A percentile compares a stretch with the other conserved stretches of the same genome.
Conservation (phyloP, 2,797 vertebrate genomes). For the Typhlichthys subterraneus region DNA sequence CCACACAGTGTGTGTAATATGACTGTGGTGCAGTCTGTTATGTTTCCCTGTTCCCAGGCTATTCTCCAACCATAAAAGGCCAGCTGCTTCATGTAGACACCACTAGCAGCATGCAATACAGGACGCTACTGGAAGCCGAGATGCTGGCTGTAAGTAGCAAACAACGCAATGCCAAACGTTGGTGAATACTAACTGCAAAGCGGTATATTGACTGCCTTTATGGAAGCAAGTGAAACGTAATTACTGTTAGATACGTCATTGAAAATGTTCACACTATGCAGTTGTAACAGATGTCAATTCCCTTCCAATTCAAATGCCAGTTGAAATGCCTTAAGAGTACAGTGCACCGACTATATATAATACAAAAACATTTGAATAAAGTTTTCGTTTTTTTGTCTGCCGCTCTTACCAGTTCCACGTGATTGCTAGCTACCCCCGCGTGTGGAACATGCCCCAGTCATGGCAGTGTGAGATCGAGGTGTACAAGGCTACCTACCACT, state of each 20-base stretch:
- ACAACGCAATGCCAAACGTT: not conserved
- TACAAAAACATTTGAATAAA: too few relatives aligned
- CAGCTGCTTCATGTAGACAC: slow-evolving; percentile 97
- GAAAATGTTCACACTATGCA: too few relatives aligned
- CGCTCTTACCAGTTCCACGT: slow-evolving; percentile 87
- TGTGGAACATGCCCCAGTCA: slow-evolving; percentile 98
- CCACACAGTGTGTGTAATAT: not conserved
- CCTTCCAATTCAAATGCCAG: too few relatives aligned
- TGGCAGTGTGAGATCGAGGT: slow-evolving; percentile 99
- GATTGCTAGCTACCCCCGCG: slow-evolving; percentile 90
- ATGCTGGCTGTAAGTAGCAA: slow-evolving; percentile 92
- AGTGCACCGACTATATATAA: too few relatives aligned
- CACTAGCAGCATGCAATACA: slow-evolving; percentile 98
- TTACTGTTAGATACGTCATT: too few relatives aligned
- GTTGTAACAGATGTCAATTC: too few relatives aligned
- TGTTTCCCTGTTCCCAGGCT: slow-evolving; percentile 77
- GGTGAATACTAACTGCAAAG: too few relatives aligned
- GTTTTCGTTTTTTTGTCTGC: too few relatives aligned
- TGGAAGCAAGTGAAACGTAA: too few relatives aligned
- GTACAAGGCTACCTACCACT: slow-evolving; percentile 98
- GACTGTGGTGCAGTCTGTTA: not conserved
- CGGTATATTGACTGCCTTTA: too few relatives aligned
- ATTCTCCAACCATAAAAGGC: slow-evolving; percentile 95
- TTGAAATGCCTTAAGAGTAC: too few relatives aligned
- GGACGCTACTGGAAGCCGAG: slow-evolving; percentile 96